phyloP scores from a whole-genome alignment of 2,113 vertebrate genomes.

The Theristicus caerulescens region DNA sequence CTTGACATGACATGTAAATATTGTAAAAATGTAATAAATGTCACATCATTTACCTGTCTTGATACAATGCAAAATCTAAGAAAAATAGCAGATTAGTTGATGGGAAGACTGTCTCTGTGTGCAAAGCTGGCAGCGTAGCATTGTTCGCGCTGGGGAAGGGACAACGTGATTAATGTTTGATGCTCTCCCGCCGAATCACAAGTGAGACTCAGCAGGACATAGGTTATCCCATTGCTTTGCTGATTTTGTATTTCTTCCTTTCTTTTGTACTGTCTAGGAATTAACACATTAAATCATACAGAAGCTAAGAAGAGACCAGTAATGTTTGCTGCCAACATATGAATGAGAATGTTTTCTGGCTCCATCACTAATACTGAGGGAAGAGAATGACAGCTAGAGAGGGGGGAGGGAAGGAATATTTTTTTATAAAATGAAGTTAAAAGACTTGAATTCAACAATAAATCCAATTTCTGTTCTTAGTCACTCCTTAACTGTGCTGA shows the following conservation, averaged over 20 bases:
- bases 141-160: neutral
- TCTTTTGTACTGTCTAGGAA: neutral
- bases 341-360: neutral
- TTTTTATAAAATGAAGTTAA: neutral
- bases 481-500: neutral
- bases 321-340: neutral
- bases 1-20: neutral
- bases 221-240: neutral
- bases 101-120: neutral
- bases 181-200: neutral
- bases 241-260: neutral
- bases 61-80: neutral
- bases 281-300: neutral
- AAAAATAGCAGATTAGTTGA: neutral
- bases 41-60: neutral
- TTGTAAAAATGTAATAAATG: neutral
- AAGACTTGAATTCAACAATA: neutral
- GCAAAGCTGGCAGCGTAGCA: neutral
- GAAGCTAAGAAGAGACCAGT: neutral
- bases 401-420: neutral
- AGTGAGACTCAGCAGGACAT: neutral
- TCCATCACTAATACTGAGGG: neutral
- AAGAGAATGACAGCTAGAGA: neutral
- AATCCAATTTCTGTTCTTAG: neutral
- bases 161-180: neutral